Evolutionary conservation across 1,140 invertebrate genomes (phyloP), one percentile per base, ranked within the genome.

Genomic region (Atta colombica): DNA sequence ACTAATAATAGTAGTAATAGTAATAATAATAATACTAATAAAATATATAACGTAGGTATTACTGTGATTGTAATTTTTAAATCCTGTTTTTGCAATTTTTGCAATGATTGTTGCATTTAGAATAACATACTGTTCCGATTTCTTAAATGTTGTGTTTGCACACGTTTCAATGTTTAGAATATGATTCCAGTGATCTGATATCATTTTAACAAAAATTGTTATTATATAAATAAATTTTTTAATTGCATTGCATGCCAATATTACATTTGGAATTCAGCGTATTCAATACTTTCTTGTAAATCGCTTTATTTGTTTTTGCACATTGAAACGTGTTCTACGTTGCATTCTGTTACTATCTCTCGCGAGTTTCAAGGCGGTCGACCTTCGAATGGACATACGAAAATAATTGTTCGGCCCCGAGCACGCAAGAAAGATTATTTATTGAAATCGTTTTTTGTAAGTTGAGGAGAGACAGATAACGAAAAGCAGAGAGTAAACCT

Each of bases 351-450:
- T 35, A 39, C 25, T 77, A 18, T 55, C 68, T 65, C 68, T 53
- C 35, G 53, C 21, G 39, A 53, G 21, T 75, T 49, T 74, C 55
- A 82, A 82, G 68, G 55, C 80, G 45, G 71, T 75, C 69, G 80
- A 35, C 55, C 80, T 75, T 84, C 55, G 78, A 72, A 82, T 39
- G 39, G 55, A 75, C 53, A 39, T 75, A 75, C 58, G 28, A 84
- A 84, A 74, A 75, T 84, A 74, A 84, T 84, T 84, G 45, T 84
- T 49, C 28, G 39, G 80, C 25, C 35, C 5, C 55, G 53, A 39
- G 55, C 18, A 10, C 25, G 31, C 35, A 39, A 49, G 39, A 0
- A n/a, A 60, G 25, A 84, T 84, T 61, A 84, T 84, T 84, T 84
- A 84, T 75, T 71, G 55, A 68, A 5, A 74, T 28, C 53, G 78